Conservation (phyloP, 2,113 vertebrate species). For the Pithys albifrons region DNA sequence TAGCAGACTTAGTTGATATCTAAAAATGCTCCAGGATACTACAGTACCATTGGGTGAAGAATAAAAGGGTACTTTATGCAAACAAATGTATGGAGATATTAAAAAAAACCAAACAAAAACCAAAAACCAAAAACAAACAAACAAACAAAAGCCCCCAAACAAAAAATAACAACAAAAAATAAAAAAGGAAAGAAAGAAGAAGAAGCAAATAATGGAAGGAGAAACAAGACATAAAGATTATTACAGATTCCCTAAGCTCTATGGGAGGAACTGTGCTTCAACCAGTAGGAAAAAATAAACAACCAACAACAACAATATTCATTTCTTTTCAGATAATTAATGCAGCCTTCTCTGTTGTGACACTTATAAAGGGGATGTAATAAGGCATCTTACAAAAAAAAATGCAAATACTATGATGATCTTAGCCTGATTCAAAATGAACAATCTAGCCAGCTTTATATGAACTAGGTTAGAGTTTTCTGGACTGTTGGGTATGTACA, state of each 20-base stretch:
- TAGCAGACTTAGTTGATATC: slow-evolving; percentile 24
- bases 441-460: background rate
- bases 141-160: background rate
- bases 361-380: background rate
- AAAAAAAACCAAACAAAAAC: background rate
- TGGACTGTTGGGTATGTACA: background rate
- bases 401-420: background rate
- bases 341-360: background rate
- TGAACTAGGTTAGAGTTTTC: background rate
- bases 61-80: background rate
- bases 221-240: background rate
- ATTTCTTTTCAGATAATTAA: background rate
- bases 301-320: no score
- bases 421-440: background rate
- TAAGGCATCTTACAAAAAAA: background rate
- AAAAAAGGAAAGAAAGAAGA: background rate
- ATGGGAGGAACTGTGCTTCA: background rate
- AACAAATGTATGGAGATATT: background rate
- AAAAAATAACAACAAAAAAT: background rate
- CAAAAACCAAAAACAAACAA: rapidly evolving
- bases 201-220: background rate
- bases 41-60: background rate
- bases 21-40: background rate
- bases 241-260: background rate
- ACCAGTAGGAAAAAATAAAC: background rate